Percentiles rank a stretch among this genome's conserved stretches.
Evolutionary conservation across 2,888 invertebrate species (phyloP).

Genomic region (Agonopterix heracliana): DNA sequence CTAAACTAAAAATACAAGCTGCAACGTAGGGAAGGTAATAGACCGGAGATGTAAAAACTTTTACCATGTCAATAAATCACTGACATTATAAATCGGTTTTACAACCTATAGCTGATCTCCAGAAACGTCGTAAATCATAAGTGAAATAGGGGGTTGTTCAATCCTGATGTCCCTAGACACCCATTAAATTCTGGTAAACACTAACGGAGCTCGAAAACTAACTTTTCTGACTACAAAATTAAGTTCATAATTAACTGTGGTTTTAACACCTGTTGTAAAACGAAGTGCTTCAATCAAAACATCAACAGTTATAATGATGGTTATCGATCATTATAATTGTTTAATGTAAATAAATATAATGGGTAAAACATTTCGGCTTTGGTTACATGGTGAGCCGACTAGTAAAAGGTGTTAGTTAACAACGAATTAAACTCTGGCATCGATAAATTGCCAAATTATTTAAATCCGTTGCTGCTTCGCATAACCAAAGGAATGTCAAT

Average conservation of each 20-base stretch:
- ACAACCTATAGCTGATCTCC: constrained; percentile 55
- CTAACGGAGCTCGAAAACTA: constrained; percentile 1
- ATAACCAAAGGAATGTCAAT: constrained; percentile 4
- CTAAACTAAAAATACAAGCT: constrained; percentile 12
- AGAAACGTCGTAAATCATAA: constrained; percentile 58
- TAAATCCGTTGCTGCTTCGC: constrained; percentile 30
- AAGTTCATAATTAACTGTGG: constrained; percentile 30
- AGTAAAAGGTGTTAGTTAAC: constrained; percentile 20
- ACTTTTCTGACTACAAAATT: constrained; percentile 13
- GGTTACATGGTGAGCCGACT: constrained; percentile 25
- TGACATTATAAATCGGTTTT: constrained; percentile 64
- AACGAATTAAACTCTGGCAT: constrained; percentile 44
- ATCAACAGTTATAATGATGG: constrained; percentile 42
- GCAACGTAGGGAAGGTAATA: constrained; percentile 13
- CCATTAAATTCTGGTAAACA: constrained; percentile 35
- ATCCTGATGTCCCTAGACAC: constrained; percentile 34
- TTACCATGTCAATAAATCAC: constrained; percentile 61
- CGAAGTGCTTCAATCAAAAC: constrained; percentile 42
- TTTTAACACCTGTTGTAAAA: constrained; percentile 34
- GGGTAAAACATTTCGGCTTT: constrained; percentile 30
- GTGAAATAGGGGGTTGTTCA: constrained; percentile 42
- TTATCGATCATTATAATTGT: constrained; percentile 46
- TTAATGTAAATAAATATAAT: constrained; percentile 36
- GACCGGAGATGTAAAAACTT: constrained; percentile 46
- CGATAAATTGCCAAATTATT: constrained; percentile 58